Conservation (phyloP, 2,888 invertebrate genomes). For the Pseudoips prasinana region DNA sequence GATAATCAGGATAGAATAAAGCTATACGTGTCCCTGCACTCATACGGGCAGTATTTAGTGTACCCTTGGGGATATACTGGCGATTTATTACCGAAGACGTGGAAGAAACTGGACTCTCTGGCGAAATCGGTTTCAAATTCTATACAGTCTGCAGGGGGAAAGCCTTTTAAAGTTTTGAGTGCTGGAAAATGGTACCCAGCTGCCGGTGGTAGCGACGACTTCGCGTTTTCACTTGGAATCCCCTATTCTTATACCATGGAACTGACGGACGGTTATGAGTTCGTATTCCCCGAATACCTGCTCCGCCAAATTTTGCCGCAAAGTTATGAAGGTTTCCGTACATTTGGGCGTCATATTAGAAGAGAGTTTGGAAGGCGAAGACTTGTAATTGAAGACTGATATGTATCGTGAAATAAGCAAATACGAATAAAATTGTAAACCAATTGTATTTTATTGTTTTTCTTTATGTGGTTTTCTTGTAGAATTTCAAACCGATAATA, state of each 20-base stretch:
- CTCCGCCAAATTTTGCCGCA: slow-evolving; percentile 53
- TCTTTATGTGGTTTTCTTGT: slow-evolving; percentile 4
- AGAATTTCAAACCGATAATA: too few species aligned
- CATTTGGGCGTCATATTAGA: slow-evolving; percentile 52
- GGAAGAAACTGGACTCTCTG: slow-evolving; percentile 65
- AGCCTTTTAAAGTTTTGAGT: slow-evolving; percentile 67
- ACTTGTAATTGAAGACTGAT: slow-evolving; percentile 20
- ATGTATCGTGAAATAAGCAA: slow-evolving; percentile 15
- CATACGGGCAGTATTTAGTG: slow-evolving; percentile 84
- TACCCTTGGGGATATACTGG: slow-evolving; percentile 85
- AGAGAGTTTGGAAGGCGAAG: slow-evolving; percentile 43
- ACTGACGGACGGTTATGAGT: slow-evolving; percentile 82
- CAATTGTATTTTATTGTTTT: slow-evolving; percentile 26
- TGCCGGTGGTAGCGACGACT: slow-evolving; percentile 85
- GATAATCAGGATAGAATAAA: slow-evolving; percentile 74
- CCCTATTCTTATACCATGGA: slow-evolving; percentile 84
- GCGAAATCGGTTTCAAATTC: slow-evolving; percentile 64
- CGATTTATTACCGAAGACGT: slow-evolving; percentile 68
- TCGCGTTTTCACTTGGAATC: slow-evolving; percentile 75
- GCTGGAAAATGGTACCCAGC: slow-evolving; percentile 82
- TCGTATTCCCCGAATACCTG: slow-evolving; percentile 83
- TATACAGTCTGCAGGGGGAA: slow-evolving; percentile 65
- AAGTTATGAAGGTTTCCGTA: slow-evolving; percentile 64
- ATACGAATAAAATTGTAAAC: slow-evolving; percentile 17
- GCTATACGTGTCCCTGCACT: slow-evolving; percentile 86